phyloP scores from a whole-genome alignment of 2,888 invertebrate species.

The Eupithecia subfuscata region DNA sequence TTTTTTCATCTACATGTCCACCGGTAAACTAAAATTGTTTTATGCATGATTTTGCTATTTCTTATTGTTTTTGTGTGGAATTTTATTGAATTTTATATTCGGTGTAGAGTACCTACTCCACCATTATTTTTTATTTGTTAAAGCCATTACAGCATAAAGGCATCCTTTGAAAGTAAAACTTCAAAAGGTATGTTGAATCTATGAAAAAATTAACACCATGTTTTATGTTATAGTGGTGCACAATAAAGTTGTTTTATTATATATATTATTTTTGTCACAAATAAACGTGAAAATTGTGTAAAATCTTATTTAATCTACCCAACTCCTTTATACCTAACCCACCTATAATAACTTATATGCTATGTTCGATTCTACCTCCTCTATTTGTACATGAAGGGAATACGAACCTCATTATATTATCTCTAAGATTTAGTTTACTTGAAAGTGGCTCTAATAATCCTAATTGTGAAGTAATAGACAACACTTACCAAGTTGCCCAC shows the following conservation, averaged over 20 bases:
- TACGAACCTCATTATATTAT: not conserved
- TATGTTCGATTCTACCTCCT: slow-evolving; percentile 11
- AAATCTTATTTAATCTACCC: not conserved
- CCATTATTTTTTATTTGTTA: not conserved
- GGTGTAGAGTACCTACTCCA: not conserved
- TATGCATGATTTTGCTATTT: not conserved
- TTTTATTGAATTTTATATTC: not conserved
- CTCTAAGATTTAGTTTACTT: not conserved
- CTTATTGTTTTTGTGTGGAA: not conserved
- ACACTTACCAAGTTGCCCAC: no score
- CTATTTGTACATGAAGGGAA: slow-evolving; percentile 13
- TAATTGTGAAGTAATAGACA: no score
- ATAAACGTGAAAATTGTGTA: not conserved
- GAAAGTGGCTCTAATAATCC: no score
- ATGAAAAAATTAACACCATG: not conserved
- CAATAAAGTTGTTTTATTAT: not conserved
- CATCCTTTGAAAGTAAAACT: not conserved
- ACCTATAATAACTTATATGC: not conserved
- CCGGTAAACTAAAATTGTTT: not conserved
- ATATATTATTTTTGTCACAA: not conserved
- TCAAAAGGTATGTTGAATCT: not conserved
- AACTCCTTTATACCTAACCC: not conserved
- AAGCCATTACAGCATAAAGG: not conserved
- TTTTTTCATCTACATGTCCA: slow-evolving; percentile 10
- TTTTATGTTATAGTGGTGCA: not conserved